Base-by-base conservation (phyloP, 2,888 invertebrate species). In the Galerucella pusilla region DNA sequence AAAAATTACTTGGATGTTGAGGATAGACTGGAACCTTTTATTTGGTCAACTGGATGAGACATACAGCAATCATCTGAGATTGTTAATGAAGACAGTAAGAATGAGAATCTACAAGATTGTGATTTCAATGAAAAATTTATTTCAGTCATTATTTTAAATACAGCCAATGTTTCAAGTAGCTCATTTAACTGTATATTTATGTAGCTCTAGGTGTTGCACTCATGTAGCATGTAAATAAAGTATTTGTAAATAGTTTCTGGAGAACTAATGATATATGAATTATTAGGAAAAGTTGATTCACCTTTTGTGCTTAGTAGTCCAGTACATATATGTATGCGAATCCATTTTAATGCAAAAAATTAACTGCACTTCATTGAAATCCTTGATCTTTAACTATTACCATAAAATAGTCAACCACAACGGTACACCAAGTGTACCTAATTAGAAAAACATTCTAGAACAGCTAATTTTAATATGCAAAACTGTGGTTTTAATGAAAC, bases 21-120 rank as follows among this genome's bases (percentile, higher is more conserved):
- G 20, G 94, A 96, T 81, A 91, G 96, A 14, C 88, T 98, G 59
- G 96, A 97, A 85, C 95, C 97, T 0, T 97, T 97, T 85, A 92
- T 95, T 0, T 96, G 96, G 96, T 94, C 93, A n/a, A 93, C 94
- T 12, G 93, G 94, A 85, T 88, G 86, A 87, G 80, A 81, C 57
- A 71, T 63, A 67, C 28, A 61, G 52, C 16, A 54, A 25, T 57
- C 57, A 42, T 64, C 11, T 10, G 68, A 45, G 45, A 14, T 49
- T 61, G 49, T 12, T 20, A 61, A 42, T 28, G 12, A 69, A 2
- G 11, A 54, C 49, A 49, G 49, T 49, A 49, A 12, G 49, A 49
- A 14, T 49, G 49, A 49, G 49, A 49, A 49, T 1, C 1, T 1
- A 16, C 7, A 16, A 54, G 54, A 7, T 16, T 54, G 54, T 54